Evolutionary conservation across 2,113 vertebrate genomes (phyloP), one percentile per base, ranked within the genome.

Genomic region (Calonectris borealis): DNA sequence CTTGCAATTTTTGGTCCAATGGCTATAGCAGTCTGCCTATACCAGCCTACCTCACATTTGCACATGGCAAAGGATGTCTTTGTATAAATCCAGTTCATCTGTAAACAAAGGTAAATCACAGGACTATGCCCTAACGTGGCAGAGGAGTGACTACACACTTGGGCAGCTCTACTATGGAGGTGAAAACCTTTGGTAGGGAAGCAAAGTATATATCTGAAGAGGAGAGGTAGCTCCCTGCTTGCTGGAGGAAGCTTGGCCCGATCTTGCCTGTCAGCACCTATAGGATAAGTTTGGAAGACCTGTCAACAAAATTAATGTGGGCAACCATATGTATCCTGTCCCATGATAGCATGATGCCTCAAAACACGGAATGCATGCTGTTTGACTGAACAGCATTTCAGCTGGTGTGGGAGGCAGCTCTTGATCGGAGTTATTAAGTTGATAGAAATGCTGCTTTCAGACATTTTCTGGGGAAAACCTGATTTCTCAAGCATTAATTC

Each of bases 291-390:
- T 16, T 93, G 88, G 68, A 68, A 84, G 87, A 62, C 21, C 31
- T 83, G 72, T 86, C 86, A 95, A 69, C 57, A 86, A 9, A 81
- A 94, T 90, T 64, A 86, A 77, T 75, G 64, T 62, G 51, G 40
- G 79, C 60, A 95, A 26, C 78, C 31, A 5, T 25, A 46, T 71
- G 69, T 44, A 16, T 42, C 34, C 64, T 90, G 77, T 69, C 60
- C 85, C 57, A 16, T 32, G 60, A 55, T 6, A 69, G 60, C 61
- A 6, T 0, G 66, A 5, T 70, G 62, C 68, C 72, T 75, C 85
- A 19, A 21, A 55, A 6, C 51, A 60, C 78, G 55, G 44, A 2
- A 5, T 5, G 24, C 17, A 1, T 0, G 10, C 54, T 85, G 78
- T 8, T 85, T 6, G 8, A 18, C 36, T 52, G 71, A 62, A 1